Conservation (phyloP, 35 echinoderm and acorn worm species). For the Hemicentrotus pulcherrimus region DNA sequence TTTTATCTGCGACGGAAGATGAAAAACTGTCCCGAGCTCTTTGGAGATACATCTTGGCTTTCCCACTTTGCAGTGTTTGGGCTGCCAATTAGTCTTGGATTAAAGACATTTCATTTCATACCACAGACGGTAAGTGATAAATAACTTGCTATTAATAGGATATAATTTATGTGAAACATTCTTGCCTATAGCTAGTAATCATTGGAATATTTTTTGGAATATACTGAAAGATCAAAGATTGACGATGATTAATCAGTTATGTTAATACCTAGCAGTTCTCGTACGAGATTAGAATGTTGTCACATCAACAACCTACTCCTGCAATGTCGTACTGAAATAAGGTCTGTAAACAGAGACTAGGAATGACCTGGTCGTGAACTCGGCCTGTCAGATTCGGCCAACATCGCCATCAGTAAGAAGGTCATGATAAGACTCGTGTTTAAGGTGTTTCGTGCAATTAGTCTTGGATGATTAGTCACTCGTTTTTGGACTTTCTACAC, state of each 20-base stretch:
- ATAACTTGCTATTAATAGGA: too few relatives aligned
- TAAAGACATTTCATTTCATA: not conserved
- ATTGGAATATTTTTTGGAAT: too few relatives aligned
- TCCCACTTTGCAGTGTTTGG: not conserved
- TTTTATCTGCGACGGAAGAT: not conserved
- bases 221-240: too few relatives aligned
- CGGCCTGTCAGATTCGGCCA: conserved; percentile 16
- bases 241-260: too few relatives aligned
- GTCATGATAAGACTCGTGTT: conserved; percentile 25
- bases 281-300: too few relatives aligned
- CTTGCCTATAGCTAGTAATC: too few relatives aligned
- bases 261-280: too few relatives aligned
- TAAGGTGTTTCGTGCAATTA: conserved; percentile 44
- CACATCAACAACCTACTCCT: too few relatives aligned
- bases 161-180: too few relatives aligned
- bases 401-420: conserved; percentile 13
- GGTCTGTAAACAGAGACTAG: not conserved
- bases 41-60: not conserved
- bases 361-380: conserved; percentile 15
- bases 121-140: not conserved
- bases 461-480: conserved; percentile 26
- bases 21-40: conserved; percentile 16
- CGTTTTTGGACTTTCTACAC: conserved; percentile 6
- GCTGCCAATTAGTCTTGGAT: not conserved
- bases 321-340: too few relatives aligned